Conservation (phyloP, 2,888 invertebrate species). For the Alviniconcha strummeri region DNA sequence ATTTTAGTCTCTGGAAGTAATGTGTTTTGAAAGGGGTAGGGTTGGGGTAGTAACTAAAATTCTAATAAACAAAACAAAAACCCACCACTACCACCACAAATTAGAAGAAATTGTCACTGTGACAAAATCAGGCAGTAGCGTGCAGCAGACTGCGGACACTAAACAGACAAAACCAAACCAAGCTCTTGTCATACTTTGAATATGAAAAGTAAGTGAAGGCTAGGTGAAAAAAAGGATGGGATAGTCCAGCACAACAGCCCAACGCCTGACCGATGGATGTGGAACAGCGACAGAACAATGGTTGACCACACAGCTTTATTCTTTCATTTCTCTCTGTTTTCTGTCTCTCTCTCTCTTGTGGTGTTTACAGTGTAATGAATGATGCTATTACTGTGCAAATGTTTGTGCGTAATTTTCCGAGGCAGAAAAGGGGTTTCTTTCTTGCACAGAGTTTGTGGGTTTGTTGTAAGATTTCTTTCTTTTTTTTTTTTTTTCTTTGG, state of each 20-base stretch:
- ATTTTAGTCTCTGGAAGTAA: too few relatives aligned
- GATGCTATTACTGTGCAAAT: too few relatives aligned
- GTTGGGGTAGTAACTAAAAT: too few relatives aligned
- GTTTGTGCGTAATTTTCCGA: too few relatives aligned
- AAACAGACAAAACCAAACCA: neutral
- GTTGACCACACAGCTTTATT: neutral
- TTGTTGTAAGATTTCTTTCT: neutral
- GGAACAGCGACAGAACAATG: neutral
- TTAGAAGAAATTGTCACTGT: too few relatives aligned
- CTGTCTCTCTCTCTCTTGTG: neutral
- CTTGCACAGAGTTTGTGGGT: neutral
- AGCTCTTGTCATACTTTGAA: conserved; percentile 4
- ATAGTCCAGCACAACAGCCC: conserved; percentile 13
- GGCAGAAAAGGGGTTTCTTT: too few relatives aligned
- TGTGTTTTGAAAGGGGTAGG: too few relatives aligned
- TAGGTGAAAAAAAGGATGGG: neutral
- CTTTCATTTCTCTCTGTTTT: neutral
- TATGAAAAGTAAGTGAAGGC: neutral
- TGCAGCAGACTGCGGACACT: too few relatives aligned
- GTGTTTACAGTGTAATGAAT: too few relatives aligned
- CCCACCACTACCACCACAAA: too few relatives aligned
- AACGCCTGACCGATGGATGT: neutral
- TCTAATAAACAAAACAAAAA: too few relatives aligned
- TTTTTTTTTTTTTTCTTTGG: neutral
- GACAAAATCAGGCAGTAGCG: too few relatives aligned